Conservation (phyloP, 2,113 vertebrate species). For the Grus americana region DNA sequence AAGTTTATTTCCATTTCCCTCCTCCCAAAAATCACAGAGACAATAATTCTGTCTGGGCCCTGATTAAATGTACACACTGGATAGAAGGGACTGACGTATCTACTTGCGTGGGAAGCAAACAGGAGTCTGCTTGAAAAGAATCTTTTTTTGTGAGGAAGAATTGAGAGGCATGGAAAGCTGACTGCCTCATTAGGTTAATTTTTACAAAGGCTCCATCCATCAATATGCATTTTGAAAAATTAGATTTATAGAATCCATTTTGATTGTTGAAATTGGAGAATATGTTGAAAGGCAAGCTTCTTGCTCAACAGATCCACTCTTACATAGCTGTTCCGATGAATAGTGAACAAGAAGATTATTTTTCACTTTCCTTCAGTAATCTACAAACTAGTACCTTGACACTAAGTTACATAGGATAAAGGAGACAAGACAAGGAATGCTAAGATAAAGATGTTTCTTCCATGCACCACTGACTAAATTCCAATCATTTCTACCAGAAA, state of each 20-base stretch:
- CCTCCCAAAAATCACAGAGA: neutral
- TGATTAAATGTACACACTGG: neutral
- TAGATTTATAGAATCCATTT: neutral
- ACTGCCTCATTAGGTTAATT: neutral
- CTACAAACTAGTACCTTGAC: neutral
- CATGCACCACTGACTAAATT: neutral
- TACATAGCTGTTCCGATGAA: neutral
- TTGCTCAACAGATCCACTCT: neutral
- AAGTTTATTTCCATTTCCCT: neutral
- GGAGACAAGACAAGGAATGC: neutral
- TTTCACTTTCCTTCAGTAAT: neutral
- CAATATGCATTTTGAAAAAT: neutral
- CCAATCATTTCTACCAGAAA: neutral
- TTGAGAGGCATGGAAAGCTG: neutral
- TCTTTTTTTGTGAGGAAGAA: neutral
- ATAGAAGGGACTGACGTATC: rapidly evolving
- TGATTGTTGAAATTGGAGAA: neutral
- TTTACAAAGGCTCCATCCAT: neutral
- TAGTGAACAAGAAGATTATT: neutral
- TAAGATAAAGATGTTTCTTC: neutral
- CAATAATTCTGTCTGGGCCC: neutral
- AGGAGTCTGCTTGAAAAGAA: neutral
- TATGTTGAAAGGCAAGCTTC: neutral
- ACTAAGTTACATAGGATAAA: neutral
- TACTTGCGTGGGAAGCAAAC: neutral